Base-by-base conservation (phyloP, 2,113 vertebrate species). In the Sapayoa aenigma region DNA sequence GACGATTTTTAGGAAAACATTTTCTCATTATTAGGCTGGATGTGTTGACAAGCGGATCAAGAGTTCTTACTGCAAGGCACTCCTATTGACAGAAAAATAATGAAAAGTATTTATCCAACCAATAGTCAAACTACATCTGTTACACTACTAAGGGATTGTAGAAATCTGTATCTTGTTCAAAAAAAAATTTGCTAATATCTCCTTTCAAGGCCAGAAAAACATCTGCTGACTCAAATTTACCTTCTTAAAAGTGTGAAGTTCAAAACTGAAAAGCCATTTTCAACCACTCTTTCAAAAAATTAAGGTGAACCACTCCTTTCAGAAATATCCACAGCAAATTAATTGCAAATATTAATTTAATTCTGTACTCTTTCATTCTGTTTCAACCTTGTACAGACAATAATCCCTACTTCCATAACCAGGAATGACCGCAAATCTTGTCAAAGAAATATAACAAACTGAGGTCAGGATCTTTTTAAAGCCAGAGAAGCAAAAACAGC, bases 11-110 rank as follows among this genome's bases (percentile, higher is more conserved):
- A 56, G 99, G 99, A 96, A 99, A 99, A 97, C 99, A 99, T 97
- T 99, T 99, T 95, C 99, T 99, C 99, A 99, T 99, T 97, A 99
- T 99, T 71, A 99, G 97, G 96, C 99, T 99, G 62, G 99, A 99
- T 30, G 98, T 99, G 97, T 99, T 99, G 75, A 99, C 98, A 53
- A 99, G 98, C 19, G 99, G 98, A 98, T 99, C 99, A 95, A 99
- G 98, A 53, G 99, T 99, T 94, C 99, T 98, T 71, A 99, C 99
- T 1, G 99, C 98, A 95, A 99, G 98, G 97, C 99, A 99, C 96
- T 99, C 99, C 99, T 99, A 87, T 96, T 94, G 92, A 91, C 80
- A 65, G 41, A 42, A 93, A 87, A 78, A 96, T 60, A 89, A 72
- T 8, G 30, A 93, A 68, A 87, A 74, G 11, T 42, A 33, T 53